Conservation (phyloP, 2,888 invertebrate genomes). For the Lasiommata megera region DNA sequence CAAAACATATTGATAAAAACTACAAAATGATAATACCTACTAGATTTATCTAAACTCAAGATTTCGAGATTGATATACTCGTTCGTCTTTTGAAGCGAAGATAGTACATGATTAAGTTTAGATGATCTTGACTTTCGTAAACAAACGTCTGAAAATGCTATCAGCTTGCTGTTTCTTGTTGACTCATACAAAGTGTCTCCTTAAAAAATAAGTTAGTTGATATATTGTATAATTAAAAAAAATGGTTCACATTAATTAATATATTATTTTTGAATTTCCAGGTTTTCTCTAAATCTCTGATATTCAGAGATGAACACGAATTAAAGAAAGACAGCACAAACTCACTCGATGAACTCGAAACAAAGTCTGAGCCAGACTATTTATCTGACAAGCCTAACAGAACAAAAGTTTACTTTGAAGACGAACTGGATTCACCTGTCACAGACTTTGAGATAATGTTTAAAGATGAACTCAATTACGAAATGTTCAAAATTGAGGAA, state of each 20-base stretch:
- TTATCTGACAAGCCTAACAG: constrained; percentile 65
- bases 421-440: constrained; percentile 72
- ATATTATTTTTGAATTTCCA: constrained; percentile 44
- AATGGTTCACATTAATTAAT: too few relatives aligned
- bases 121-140: constrained; percentile 3
- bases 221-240: too few relatives aligned
- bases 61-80: neutral
- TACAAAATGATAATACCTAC: too few relatives aligned
- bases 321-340: constrained; percentile 59
- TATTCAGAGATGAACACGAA: constrained; percentile 74
- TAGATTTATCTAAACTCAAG: neutral
- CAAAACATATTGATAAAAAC: neutral
- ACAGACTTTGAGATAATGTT: constrained; percentile 80
- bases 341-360: constrained; percentile 66
- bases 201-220: too few relatives aligned
- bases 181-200: too few relatives aligned
- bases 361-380: constrained; percentile 71
- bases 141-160: neutral
- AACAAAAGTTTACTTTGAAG: constrained; percentile 76
- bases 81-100: constrained; percentile 1
- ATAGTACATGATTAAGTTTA: neutral
- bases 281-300: constrained; percentile 77
- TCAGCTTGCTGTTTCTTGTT: too few relatives aligned
- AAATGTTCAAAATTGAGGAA: constrained; percentile 77
- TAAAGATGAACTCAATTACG: constrained; percentile 71